Evolutionary conservation across 2,113 vertebrate genomes (phyloP).

Genomic region (Elachura formosa): DNA sequence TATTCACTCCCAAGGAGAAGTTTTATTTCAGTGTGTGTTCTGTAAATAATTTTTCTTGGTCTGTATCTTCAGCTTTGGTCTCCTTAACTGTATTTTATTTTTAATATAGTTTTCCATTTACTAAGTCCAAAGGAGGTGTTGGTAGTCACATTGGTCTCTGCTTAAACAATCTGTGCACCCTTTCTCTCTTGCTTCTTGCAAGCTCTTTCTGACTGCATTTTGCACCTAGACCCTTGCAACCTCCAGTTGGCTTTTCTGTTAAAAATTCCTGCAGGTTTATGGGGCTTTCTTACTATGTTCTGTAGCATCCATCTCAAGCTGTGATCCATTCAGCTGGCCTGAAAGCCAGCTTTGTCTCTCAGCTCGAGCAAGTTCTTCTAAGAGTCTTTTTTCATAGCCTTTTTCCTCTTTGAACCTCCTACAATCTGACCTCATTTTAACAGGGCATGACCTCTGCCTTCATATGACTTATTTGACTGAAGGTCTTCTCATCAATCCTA

Average conservation of each 20-base stretch:
- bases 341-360: background rate
- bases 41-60: background rate
- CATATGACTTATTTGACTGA: background rate
- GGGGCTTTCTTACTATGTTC: background rate
- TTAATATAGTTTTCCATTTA: background rate
- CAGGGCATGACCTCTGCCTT: background rate
- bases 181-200: background rate
- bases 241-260: background rate
- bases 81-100: background rate
- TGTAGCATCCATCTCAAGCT: background rate
- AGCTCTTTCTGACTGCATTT: background rate
- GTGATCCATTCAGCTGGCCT: background rate
- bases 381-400: background rate
- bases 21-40: background rate
- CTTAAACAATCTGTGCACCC: background rate
- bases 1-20: background rate
- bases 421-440: background rate
- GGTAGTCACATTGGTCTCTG: background rate
- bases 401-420: background rate
- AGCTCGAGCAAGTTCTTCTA: background rate
- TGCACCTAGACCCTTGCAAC: background rate
- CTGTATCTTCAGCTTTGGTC: background rate
- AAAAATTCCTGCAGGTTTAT: background rate
- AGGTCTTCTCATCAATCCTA: background rate
- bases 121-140: background rate